These are phyloP conservation scores for Caenorhabditis briggsae DNA, from an alignment of 1,140 invertebrate species.

Conservation along the genomic window DNA sequence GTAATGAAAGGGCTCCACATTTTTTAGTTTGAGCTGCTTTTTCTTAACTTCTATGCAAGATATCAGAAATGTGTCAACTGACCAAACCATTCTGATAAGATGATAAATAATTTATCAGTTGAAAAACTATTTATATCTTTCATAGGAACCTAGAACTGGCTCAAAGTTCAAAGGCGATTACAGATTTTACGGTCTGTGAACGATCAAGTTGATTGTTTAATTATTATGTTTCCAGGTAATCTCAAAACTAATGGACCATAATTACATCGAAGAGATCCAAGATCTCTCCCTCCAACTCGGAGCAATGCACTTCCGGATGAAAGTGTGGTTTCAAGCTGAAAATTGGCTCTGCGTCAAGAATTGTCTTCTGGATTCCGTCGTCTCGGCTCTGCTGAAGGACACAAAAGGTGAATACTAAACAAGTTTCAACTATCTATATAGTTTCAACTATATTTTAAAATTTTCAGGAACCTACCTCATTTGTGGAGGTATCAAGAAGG, in stretches of 20 bases:
- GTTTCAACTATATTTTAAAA: not conserved
- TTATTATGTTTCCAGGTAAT: not conserved
- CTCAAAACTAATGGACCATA: conserved; percentile 2
- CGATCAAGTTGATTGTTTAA: too few species aligned
- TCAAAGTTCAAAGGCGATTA: too few species aligned
- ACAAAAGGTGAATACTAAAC: conserved; percentile 20
- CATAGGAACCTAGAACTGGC: too few species aligned
- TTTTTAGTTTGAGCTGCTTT: too few species aligned
- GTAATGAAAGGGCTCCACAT: too few species aligned
- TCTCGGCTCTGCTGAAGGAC: conserved; percentile 44
- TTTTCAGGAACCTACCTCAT: not conserved
- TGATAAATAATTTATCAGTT: too few species aligned
- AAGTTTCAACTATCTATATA: not conserved
- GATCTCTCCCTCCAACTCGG: conserved; percentile 48
- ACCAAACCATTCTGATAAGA: too few species aligned
- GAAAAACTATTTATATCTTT: too few species aligned
- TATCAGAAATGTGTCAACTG: too few species aligned
- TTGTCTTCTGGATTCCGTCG: conserved; percentile 56
- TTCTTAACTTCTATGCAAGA: too few species aligned
- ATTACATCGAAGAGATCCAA: conserved; percentile 46
- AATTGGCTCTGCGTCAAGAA: conserved; percentile 61
- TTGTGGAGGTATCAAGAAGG: conserved; percentile 9
- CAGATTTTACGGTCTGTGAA: too few species aligned
- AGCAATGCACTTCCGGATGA: conserved; percentile 51
- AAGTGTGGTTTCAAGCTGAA: conserved; percentile 60